phyloP scores from a whole-genome alignment of 2,113 vertebrate species.

The Zosterops borbonicus region DNA sequence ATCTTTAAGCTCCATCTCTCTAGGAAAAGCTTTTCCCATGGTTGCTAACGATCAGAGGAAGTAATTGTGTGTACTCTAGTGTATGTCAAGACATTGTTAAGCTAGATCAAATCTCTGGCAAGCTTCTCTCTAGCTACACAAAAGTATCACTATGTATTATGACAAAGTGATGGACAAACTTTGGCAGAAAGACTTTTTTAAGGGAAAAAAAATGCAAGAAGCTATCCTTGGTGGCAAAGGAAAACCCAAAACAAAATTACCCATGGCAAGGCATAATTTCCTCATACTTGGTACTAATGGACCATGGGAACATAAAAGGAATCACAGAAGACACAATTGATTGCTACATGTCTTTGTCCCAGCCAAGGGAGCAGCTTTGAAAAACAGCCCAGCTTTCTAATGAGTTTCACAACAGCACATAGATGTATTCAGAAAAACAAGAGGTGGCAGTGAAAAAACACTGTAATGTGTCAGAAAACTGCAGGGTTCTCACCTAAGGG shows the following conservation, averaged over 20 bases:
- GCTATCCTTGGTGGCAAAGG: neutral
- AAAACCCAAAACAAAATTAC: neutral
- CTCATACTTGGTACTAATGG: neutral
- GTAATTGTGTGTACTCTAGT: slow-evolving; percentile 32
- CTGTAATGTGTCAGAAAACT: slow-evolving; percentile 28
- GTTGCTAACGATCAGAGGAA: slow-evolving; percentile 52
- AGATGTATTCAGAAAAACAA: slow-evolving; percentile 14
- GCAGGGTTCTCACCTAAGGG: slow-evolving; percentile 1
- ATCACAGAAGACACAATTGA: neutral
- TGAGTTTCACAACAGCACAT: neutral
- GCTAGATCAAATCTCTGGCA: neutral
- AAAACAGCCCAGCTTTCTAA: slow-evolving; percentile 6
- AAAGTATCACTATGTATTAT: neutral
- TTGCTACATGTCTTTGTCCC: neutral
- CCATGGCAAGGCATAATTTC: neutral
- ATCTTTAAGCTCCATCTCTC: slow-evolving; percentile 51
- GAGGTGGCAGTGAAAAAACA: slow-evolving; percentile 8
- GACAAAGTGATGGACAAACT: neutral
- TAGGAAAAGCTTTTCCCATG: slow-evolving; percentile 37
- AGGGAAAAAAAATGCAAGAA: neutral
- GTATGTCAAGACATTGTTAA: neutral
- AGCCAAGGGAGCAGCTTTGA: neutral
- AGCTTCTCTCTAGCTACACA: neutral
- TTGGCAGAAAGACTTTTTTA: neutral
- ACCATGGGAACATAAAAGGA: neutral